Base-by-base conservation (phyloP, 2,888 invertebrate species). In the Metalampra italica region DNA sequence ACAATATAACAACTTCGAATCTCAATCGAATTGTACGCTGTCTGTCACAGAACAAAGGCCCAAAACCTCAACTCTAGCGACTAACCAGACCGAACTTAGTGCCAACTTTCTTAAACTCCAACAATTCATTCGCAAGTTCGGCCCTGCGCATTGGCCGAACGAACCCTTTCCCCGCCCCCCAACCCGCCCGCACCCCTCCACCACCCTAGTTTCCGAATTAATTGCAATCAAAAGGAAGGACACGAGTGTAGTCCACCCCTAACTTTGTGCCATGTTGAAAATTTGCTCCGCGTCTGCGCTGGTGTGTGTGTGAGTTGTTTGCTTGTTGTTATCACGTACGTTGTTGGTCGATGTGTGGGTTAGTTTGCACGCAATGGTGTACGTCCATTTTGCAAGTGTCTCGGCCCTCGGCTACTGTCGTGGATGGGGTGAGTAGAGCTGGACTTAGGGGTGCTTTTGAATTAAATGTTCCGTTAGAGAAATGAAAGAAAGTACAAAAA, bases 191-290 rank as follows among this genome's bases (percentile, higher is more conserved):
- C 53, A 36, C 43, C 57, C 62, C 59, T 47, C 57, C 61, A 34
- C 56, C 65, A 54, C 64, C 71, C 68, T 66, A 68, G 76, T 75
- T 75, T 78, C 79, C 81, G 87, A 88, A 89, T 89, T 89, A 89
- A 89, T 89, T 88, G 89, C 89, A 89, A 89, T 89, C 88, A 89
- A 86, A 87, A 88, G 89, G 86, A 87, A 89, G 88, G 89, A 89
- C 88, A 83, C 80, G 78, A 87, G 83, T 82, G 77, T 78, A 82
- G 88, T 81, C 89, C 87, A 84, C 78, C 86, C 88, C 87, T 81
- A 81, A 83, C 76, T 85, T 78, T 64, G 80, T 71, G 85, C 84
- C 84, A 84, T 85, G 86, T 84, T 85, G 84, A 75, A 82, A 83
- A 77, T 82, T 82, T 78, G 75, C 77, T 63, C 66, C 66, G 60